Evolutionary conservation across 2,888 invertebrate species (phyloP).

Genomic region (Diarsia mendica): DNA sequence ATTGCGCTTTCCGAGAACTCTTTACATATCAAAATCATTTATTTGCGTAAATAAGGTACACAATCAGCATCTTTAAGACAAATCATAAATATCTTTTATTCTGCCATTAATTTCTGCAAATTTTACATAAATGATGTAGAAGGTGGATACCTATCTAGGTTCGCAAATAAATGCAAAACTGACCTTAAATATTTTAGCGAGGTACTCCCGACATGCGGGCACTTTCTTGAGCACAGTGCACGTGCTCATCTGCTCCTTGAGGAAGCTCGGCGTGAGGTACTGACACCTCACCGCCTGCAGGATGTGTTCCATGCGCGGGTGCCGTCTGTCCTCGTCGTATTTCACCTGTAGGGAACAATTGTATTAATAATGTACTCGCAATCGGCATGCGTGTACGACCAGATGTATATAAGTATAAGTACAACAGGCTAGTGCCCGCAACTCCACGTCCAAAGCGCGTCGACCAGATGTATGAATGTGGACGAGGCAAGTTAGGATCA

Average conservation of each 20-base stretch:
- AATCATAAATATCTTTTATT: too few relatives aligned
- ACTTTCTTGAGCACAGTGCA: slow-evolving; percentile 96
- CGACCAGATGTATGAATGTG: too few relatives aligned
- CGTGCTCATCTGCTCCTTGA: slow-evolving; percentile 97
- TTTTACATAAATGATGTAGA: too few relatives aligned
- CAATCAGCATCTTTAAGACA: too few relatives aligned
- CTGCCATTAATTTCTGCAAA: too few relatives aligned
- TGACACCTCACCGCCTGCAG: slow-evolving; percentile 97
- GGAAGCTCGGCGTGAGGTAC: slow-evolving; percentile 96
- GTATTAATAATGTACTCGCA: neutral
- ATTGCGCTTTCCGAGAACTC: neutral
- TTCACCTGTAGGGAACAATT: slow-evolving; percentile 86
- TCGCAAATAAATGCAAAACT: slow-evolving; percentile 15
- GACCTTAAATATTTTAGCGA: slow-evolving; percentile 96
- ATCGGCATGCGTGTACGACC: too few relatives aligned
- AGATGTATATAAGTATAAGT: too few relatives aligned
- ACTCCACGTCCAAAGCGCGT: too few relatives aligned
- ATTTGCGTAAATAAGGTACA: too few relatives aligned
- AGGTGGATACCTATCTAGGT: neutral
- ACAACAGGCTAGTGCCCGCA: too few relatives aligned
- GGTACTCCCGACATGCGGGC: slow-evolving; percentile 96
- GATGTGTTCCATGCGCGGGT: slow-evolving; percentile 96
- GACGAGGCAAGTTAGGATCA: too few relatives aligned
- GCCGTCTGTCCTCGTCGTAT: slow-evolving; percentile 95
- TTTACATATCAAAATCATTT: too few relatives aligned